Base-by-base conservation (phyloP, 2,113 vertebrate species). In the Festucalex cinctus region DNA sequence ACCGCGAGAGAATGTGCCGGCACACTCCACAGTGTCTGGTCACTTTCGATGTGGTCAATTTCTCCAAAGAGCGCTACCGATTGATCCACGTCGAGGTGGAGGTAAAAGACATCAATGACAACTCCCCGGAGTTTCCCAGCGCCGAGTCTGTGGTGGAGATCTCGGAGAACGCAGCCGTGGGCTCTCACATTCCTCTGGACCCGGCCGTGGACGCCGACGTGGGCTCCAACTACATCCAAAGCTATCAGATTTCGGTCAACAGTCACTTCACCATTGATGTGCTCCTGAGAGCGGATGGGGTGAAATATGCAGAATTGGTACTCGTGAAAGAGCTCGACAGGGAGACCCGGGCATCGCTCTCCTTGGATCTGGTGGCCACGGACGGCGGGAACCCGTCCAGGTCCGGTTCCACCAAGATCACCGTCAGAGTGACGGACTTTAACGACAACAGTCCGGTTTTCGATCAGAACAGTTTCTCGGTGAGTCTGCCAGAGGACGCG, bases 361-460 rank as follows among this genome's bases (percentile, higher is more conserved):
- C 86, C 0, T 86, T 98, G 78, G 93, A 95, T 71, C 91, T 98
- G 75, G 93, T 95, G 58, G 97, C 96, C 80, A 92, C 91, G 62
- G 95, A 98, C 5, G 95, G 95, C 0, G 96, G 96, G 6, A 92
- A 88, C 62, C 95, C 96, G 0, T 76, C 87, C 0, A 92, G 92
- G 68, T 94, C 94, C 0, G 95, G 95, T 62, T 94, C 93, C 0
- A 93, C 94, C 5, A 93, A 94, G 0, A 92, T 98, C 72, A 93
- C 91, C 0, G 88, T 98, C 6, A 93, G 90, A 0, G 96, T 98
- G 71, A 92, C 95, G 2, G 96, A 98, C 7, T 95, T 94, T 71
- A 98, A 98, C 0, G 96, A 98, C 90, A 97, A 98, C 81, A 95
- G 94, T 59, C 95, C 96, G 0, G 85, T 94, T 72, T 98, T 98